Percentiles rank a stretch among this genome's conserved stretches.
Conservation (phyloP, 2,888 invertebrate species). For the Halictus ligatus region DNA sequence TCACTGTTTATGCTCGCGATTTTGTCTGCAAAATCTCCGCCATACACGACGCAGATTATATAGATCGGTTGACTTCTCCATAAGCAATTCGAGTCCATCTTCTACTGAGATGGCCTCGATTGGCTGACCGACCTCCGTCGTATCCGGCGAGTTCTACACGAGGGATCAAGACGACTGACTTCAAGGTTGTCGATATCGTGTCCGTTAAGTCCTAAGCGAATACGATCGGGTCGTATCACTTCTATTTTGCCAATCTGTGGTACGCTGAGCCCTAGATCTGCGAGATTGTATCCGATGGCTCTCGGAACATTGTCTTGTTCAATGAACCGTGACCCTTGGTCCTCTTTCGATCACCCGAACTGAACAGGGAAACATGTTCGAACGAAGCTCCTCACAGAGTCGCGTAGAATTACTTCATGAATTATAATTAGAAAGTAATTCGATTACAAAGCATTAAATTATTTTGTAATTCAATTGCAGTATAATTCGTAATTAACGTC, state of each 20-base stretch:
- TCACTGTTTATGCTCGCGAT: neutral
- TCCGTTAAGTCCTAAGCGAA: constrained; percentile 5
- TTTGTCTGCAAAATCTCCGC: neutral
- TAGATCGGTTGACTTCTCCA: neutral
- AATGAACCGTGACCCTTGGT: neutral
- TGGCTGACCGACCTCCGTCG: neutral
- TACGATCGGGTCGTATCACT: neutral
- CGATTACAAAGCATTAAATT: too few species aligned
- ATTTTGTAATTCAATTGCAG: too few species aligned
- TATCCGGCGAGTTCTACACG: neutral
- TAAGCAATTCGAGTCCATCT: neutral
- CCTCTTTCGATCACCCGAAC: neutral
- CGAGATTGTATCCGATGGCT: neutral
- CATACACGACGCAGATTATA: neutral
- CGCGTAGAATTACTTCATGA: neutral
- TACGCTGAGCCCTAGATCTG: neutral
- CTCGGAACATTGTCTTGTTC: neutral
- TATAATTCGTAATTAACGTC: too few species aligned
- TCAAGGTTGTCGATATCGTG: constrained; percentile 4
- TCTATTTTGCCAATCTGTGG: constrained; percentile 5
- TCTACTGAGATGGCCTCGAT: neutral
- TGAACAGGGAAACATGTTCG: neutral
- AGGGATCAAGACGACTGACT: constrained; percentile 6
- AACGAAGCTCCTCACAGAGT: neutral
- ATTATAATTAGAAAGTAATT: neutral